phyloP scores from a whole-genome alignment of 2,113 vertebrate species.

The Microcebus ravelobensis region DNA sequence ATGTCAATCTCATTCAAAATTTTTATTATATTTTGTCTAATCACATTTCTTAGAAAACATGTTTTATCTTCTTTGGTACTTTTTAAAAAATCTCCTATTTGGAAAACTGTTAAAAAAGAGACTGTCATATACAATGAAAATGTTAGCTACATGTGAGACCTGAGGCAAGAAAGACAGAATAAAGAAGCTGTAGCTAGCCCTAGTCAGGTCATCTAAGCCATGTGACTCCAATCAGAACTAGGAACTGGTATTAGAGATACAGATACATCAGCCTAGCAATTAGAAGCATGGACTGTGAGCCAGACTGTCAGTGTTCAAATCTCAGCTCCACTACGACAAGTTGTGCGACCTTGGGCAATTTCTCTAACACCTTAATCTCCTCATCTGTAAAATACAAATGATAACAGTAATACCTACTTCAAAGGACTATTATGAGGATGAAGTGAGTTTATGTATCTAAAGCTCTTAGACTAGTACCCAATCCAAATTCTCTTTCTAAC shows the following conservation, averaged over 20 bases:
- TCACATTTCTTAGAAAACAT: slow-evolving; percentile 48
- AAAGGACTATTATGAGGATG: neutral
- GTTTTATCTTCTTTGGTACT: slow-evolving; percentile 17
- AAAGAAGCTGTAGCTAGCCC: neutral
- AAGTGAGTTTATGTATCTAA: neutral
- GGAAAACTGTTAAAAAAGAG: neutral
- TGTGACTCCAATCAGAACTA: neutral
- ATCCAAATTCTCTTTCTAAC: slow-evolving; percentile 31
- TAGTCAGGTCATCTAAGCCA: neutral
- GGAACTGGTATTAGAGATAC: neutral
- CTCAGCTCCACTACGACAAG: neutral
- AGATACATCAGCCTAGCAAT: neutral
- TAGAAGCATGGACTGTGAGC: neutral
- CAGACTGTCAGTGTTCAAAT: neutral
- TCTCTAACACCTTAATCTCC: neutral
- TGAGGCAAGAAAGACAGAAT: neutral
- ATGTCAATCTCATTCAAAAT: slow-evolving; percentile 8
- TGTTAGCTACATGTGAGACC: neutral
- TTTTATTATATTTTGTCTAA: slow-evolving; percentile 10
- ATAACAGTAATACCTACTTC: neutral
- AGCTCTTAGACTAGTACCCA: neutral
- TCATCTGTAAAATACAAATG: slow-evolving; percentile 1
- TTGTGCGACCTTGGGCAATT: neutral
- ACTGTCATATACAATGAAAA: neutral
- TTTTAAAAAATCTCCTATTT: neutral